Evolutionary conservation across 2,888 invertebrate species (phyloP), one percentile per base, ranked within the genome.

Genomic region (Celastrina argiolus): DNA sequence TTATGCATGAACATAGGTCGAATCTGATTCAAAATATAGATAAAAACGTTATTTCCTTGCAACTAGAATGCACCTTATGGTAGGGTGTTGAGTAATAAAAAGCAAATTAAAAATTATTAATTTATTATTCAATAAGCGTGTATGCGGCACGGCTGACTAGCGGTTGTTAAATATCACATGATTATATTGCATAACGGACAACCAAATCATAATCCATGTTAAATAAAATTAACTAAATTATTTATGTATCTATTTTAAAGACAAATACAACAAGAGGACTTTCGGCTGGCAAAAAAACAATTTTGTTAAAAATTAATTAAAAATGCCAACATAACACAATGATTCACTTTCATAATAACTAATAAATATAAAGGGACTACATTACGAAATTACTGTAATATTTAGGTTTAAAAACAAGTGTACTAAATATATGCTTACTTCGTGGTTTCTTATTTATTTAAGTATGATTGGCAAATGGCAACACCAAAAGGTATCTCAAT

Each of bases 71-170:
- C n/a, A n/a, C n/a, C n/a, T 31, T 26, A 67, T 16, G 39, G 12
- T 8, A 51, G 68, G 65, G 34, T 58, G 8, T 16, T 12, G 58
- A 68, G 65, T 68, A 77, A 75, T 72, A 74, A 74, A 76, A 78
- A 76, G 69, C 72, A 67, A 56, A 64, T 61, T 67, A 69, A 74
- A 82, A 81, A 81, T 84, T 81, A 80, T 79, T 81, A 81, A 78
- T 81, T 89, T 82, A 88, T 87, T 88, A 83, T 85, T 88, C 89
- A 89, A 88, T 90, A 90, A 89, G 90, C 90, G 88, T 87, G 89
- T 84, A 82, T 78, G 88, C 89, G 87, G 88, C 89, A 85, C 88
- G 81, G 85, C 86, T 90, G 90, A 90, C 90, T 90, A 90, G 90
- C 88, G 82, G 81, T 81, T 82, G 84, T 81, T 83, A 81, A 83